Evolutionary conservation across 2,888 invertebrate species (phyloP), one percentile per base, ranked within the genome.

Genomic region (Drosophila neotestacea): DNA sequence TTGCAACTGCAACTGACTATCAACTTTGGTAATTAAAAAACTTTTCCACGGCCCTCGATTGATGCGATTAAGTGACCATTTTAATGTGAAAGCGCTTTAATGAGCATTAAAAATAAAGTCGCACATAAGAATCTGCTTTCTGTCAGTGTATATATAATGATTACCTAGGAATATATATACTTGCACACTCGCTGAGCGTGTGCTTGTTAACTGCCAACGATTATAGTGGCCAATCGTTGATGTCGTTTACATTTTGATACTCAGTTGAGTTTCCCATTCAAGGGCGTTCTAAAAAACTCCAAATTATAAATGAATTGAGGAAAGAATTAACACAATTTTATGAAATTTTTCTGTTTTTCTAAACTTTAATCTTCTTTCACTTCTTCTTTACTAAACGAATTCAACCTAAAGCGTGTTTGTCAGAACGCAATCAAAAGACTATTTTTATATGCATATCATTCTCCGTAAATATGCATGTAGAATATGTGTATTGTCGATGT

Each of bases 1-100:
- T 85, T 88, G 73, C 77, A 73, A 56, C 68, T 85, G 63, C 46
- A 51, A 44, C 44, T 38, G 61, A 48, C 70, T 42, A 50, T 27
- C 56, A 72, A 81, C 82, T 81, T 79, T 70, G 66, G 66, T 74
- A 81, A 81, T 81, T 82, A 80, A 80, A 80, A 86, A 78, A 84
- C 65, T 79, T 79, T 73, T n/a, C 50, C 48, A 46, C 47, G 51
- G 34, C 6, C 11, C 34, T 44, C 73, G 68, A 72, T 73, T 69
- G 59, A 47, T 48, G 68, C 81, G 73, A 81, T 84, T 75, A 86
- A 81, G 55, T 75, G 61, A 68, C 56, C 77, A 56, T 66, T 85
- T 64, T 36, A 72, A 75, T 73, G 58, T 13, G 54, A 58, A 64
- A 73, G 48, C 46, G 47, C 64, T 66, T 88, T 83, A 85, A 88